phyloP scores from a whole-genome alignment of 2,113 vertebrate genomes.

The Mystacornis crossleyi region DNA sequence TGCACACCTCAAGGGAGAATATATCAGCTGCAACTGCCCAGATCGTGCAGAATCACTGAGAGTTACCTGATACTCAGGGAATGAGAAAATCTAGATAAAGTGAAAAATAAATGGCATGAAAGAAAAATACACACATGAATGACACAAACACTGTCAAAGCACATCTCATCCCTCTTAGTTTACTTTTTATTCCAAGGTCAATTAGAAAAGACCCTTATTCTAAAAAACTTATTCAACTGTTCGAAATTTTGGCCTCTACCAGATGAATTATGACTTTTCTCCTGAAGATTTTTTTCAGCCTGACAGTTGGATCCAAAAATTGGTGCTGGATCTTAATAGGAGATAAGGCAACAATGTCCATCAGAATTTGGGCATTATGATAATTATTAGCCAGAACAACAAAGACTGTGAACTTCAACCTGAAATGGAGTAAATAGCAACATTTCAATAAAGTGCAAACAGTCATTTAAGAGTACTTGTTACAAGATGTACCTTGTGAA shows the following conservation, averaged over 20 bases:
- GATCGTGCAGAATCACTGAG: neutral
- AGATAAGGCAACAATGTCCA: neutral
- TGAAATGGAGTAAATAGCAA: neutral
- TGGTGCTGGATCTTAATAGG: neutral
- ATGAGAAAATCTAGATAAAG: neutral
- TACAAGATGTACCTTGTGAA: neutral
- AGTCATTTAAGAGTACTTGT: neutral
- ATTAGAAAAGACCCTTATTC: accelerated
- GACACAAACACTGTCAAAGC: neutral
- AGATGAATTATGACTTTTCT: neutral
- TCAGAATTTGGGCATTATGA: neutral
- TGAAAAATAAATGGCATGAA: neutral
- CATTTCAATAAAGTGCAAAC: neutral
- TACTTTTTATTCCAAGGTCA: neutral
- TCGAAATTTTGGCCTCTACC: neutral
- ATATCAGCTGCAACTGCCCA: neutral
- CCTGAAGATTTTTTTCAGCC: neutral
- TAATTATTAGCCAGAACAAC: neutral
- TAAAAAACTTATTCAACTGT: neutral
- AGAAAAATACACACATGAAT: neutral
- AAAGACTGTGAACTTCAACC: neutral
- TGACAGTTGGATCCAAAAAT: neutral
- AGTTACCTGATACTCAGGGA: neutral
- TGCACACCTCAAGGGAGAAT: neutral
- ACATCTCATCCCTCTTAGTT: neutral